Evolutionary conservation across 2,888 invertebrate genomes (phyloP).

Genomic region (Pocota personata): DNA sequence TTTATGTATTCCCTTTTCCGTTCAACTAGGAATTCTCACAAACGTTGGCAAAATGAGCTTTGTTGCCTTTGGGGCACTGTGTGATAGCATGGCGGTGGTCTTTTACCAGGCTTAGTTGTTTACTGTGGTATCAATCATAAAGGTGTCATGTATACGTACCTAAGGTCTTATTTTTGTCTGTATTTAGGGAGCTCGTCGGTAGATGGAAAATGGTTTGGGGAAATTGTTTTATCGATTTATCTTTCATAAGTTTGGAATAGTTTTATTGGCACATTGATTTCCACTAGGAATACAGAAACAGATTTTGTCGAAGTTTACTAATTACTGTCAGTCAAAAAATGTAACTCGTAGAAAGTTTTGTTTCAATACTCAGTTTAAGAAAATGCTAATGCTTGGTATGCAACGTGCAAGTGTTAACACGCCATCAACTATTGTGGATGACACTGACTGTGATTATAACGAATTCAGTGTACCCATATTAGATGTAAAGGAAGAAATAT

Average conservation of each 20-base stretch:
- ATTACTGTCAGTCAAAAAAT: neutral
- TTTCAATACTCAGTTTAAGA: too few relatives aligned
- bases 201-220: too few relatives aligned
- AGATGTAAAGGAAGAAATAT: too few relatives aligned
- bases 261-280: neutral
- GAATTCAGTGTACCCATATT: too few relatives aligned
- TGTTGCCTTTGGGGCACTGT: constrained; percentile 7
- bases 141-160: neutral
- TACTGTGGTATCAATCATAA: constrained; percentile 20
- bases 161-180: neutral
- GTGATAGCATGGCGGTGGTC: neutral
- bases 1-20: neutral
- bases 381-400: too few relatives aligned
- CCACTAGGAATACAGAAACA: too few relatives aligned
- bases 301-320: neutral
- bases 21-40: neutral
- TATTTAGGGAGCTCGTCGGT: neutral
- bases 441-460: too few relatives aligned
- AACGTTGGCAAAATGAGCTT: constrained; percentile 2
- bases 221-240: neutral
- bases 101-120: neutral
- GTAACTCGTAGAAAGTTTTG: too few relatives aligned
- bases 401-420: too few relatives aligned
- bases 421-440: too few relatives aligned
- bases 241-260: neutral